Percentiles rank a stretch among this genome's conserved stretches.
phyloP scores from a whole-genome alignment of 1,140 invertebrate genomes.

The Chelonus insularis region DNA sequence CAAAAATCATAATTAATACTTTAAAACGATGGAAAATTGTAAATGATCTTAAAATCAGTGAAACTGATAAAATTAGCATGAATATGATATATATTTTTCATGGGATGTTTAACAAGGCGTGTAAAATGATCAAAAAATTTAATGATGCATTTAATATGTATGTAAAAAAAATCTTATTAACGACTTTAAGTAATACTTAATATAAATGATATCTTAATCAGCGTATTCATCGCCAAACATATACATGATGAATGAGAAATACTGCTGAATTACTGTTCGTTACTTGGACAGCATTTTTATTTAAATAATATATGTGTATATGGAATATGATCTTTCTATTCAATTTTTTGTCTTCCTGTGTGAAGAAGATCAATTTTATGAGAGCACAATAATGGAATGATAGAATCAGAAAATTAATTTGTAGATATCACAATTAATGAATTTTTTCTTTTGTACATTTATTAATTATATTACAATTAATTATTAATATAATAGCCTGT shows the following conservation, averaged over 20 bases:
- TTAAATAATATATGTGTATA: too few relatives aligned
- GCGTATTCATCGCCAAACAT: constrained; percentile 9
- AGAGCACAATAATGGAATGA: neutral
- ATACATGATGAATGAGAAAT: neutral
- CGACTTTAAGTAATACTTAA: neutral
- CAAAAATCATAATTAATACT: constrained; percentile 21
- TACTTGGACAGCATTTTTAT: too few relatives aligned
- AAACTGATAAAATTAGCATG: neutral
- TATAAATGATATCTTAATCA: neutral
- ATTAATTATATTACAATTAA: constrained; percentile 1
- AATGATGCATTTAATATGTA: constrained; percentile 7
- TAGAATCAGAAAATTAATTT: neutral
- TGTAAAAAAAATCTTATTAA: constrained; percentile 9
- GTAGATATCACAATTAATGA: constrained; percentile 8
- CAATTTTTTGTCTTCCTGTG: constrained; percentile 42
- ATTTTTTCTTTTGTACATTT: neutral
- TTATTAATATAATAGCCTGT: too few relatives aligned
- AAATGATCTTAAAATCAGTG: neutral
- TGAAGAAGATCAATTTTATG: constrained; percentile 21
- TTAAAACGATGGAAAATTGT: constrained; percentile 1
- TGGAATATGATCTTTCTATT: too few relatives aligned
- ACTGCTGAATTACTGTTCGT: too few relatives aligned
- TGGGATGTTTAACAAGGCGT: constrained; percentile 15
- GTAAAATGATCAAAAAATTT: neutral
- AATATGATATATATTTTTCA: constrained; percentile 27